Evolutionary conservation across 2,797 vertebrate genomes (phyloP), one percentile per base, ranked within the genome.

Genomic region (Rhyacichthys aspro): DNA sequence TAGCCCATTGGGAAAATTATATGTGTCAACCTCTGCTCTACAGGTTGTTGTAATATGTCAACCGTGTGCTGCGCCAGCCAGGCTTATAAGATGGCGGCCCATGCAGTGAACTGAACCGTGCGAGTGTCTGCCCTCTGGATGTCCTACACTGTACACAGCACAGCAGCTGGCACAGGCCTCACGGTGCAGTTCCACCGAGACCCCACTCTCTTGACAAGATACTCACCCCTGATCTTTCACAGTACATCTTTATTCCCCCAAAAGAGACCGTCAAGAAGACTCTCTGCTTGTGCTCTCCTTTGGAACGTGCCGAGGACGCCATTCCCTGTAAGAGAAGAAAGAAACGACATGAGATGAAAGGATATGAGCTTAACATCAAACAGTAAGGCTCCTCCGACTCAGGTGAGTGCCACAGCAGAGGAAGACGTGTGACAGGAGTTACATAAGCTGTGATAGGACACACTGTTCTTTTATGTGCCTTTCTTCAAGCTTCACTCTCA

Each of bases 161-260:
- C 43, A 60, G 76, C 79, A 82, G 78, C 86, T 88, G 86, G 76
- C 74, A 3, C 59, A 63, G 44, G 56, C 63, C 67, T 59, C 43
- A 1, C 43, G 0, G 61, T 36, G 62, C 61, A 46, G 59, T 65
- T 64, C 53, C 11, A 54, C 67, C 65, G 8, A 12, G 2, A 59
- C 48, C 18, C 14, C 50, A 9, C 37, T 16, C 14, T 8, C 37
- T 57, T 61, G 63, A 78, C 79, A 59, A 69, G 82, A 73, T 71
- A 95, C 97, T 97, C 90, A 99, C 97, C 93, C 96, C 97, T 66
- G 96, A 96, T 93, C 96, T 95, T 85, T 99, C 97, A 74, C 98
- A 97, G 68, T 98, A 98, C 89, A 99, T 98, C 92, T 98, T 98
- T 92, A 99, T 98, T 83, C 97, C 97, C 72, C 96, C 95, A 66